Base-by-base conservation (phyloP, 2,888 invertebrate genomes). In the Cistogaster globosa region DNA sequence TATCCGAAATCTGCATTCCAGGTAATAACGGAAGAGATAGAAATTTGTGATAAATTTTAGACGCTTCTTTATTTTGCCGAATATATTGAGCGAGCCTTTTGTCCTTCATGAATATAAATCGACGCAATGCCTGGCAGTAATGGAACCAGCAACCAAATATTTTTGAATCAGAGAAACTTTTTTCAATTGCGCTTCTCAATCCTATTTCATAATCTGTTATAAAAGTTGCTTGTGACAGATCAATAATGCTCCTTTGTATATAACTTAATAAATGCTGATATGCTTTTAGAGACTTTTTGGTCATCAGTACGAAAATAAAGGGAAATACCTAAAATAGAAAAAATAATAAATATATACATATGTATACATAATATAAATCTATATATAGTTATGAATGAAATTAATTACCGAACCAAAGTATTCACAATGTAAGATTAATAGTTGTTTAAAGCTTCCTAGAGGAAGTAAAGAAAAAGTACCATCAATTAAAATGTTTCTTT, bases 221-320 rank as follows among this genome's bases (percentile, higher is more conserved):
- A 55, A 76, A 63, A 76, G 65, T 65, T 65, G 65, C 65, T 65
- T 65, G 75, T 62, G 63, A 75, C 75, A 75, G 75, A 75, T 75
- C 75, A 75, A 75, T 75, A 75, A 75, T 69, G 69, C 75, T 75
- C 75, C 75, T 75, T 75, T 75, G 75, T 75, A 62, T 75, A 75
- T 75, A 75, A 75, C 75, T 75, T 48, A 75, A 75, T 75, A 63
- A 75, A 75, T 75, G 75, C 75, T 75, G 75, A 75, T 75, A 75
- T 75, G 75, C 75, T 75, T 75, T 75, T 75, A 75, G 75, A 75
- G 75, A 75, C 69, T 69, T 69, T 69, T 69, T 69, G 68, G 53
- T 68, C 68, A 68, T 68, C 68, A 68, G 51, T 68, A 68, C 62
- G 74, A 74, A 74, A 74, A 74, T 51, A 74, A 60, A 74, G 74